Evolutionary conservation across 2,888 invertebrate genomes (phyloP).

Genomic region (Trichopoda pennipes): DNA sequence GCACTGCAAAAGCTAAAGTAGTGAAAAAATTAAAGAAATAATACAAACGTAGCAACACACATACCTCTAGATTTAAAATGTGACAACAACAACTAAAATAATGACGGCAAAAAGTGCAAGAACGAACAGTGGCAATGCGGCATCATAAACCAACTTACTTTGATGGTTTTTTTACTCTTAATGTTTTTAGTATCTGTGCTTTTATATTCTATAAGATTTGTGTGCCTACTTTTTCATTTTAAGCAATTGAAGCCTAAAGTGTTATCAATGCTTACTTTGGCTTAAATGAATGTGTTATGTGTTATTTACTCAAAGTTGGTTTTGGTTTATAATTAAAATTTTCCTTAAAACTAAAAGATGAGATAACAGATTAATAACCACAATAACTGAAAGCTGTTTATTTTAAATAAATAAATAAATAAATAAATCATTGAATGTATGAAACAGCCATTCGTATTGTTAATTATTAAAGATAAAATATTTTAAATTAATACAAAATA

Average conservation of each 20-base stretch:
- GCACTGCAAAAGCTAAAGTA: conserved; percentile 25
- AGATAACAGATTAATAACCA: too few species aligned
- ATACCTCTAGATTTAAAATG: conserved; percentile 18
- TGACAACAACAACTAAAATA: conserved; percentile 38
- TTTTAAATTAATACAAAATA: not conserved
- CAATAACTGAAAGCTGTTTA: too few species aligned
- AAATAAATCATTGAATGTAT: not conserved
- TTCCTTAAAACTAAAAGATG: too few species aligned
- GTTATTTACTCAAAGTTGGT: conserved; percentile 1
- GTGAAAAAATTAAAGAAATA: conserved; percentile 16
- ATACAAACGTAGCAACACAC: conserved; percentile 8
- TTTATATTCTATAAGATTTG: conserved; percentile 27
- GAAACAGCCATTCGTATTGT: not conserved
- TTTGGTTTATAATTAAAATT: conserved; percentile 20
- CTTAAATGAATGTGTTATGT: conserved; percentile 14
- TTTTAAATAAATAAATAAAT: too few species aligned
- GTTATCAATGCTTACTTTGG: conserved; percentile 37
- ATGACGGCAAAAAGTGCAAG: conserved; percentile 53
- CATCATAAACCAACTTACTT: conserved; percentile 62
- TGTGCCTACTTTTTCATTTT: conserved; percentile 38
- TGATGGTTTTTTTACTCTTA: conserved; percentile 57
- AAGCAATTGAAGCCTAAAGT: conserved; percentile 53
- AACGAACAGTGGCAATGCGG: conserved; percentile 65
- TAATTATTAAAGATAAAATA: conserved; percentile 1
- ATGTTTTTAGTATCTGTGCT: conserved; percentile 26